Base-by-base conservation (phyloP, 2,113 vertebrate genomes). In the Stegastes partitus region DNA sequence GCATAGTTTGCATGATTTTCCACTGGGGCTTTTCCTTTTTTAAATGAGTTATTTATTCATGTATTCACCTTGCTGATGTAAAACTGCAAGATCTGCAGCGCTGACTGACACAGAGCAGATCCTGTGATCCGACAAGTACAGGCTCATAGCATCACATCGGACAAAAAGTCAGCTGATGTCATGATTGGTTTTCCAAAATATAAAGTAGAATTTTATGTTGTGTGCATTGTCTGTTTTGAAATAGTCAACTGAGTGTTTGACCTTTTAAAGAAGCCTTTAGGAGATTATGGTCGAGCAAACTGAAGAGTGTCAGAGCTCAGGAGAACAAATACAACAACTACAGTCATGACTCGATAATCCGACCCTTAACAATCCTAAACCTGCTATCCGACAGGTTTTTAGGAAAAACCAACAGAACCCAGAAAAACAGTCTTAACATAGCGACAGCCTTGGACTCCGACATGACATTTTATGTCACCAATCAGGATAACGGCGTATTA, bases 11-110 rank as follows among this genome's bases (percentile, higher is more conserved):
- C 49, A 12, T 6, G 16, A 53, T 51, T 44, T 72, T 12, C 57
- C 16, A 44, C 49, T 7, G 28, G 12, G 37, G 18, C 18, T 18
- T 65, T 54, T 70, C 11, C 47, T 12, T 67, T 9, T 45, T 28
- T 14, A 14, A 42, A 42, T 15, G 12, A 42, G 2, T 70, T 65
- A 14, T 62, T 62, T 11, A 69, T 76, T 55, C 12, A 61, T 80
- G 10, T 45, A 56, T 73, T 61, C 9, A 59, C 42, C 25, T 47
- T 9, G 18, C 47, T 55, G 25, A 56, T 14, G 34, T 25, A 44
- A 65, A 62, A 62, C 66, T 51, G 47, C 16, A 21, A n/a, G 18
- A 54, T 51, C 70, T 57, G 39, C 67, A n/a, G 5, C 11, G 34
- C 45, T 57, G 54, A 3, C 2, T 21, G 53, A 28, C 34, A 54